Evolutionary conservation across 2,888 invertebrate genomes (phyloP).

Genomic region (Drosophila kambysellisi): DNA sequence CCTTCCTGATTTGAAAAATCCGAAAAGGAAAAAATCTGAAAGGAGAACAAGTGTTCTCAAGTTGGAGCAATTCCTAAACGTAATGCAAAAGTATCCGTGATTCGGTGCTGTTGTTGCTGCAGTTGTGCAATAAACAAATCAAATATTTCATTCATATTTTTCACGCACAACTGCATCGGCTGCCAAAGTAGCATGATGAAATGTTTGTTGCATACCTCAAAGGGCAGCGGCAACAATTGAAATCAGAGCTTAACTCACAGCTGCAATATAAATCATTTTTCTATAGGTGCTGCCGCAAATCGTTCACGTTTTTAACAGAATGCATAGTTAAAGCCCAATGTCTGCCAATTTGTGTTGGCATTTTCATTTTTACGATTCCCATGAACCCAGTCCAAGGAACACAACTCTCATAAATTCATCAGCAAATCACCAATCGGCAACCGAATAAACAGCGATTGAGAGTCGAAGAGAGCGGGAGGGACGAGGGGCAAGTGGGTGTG

Average conservation of each 20-base stretch:
- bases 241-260: background rate
- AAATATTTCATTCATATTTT: slow-evolving; percentile 77
- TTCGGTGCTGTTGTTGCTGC: slow-evolving; percentile 40
- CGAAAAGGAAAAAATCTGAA: slow-evolving; percentile 12
- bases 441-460: slow-evolving; percentile 20
- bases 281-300: slow-evolving; percentile 25
- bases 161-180: slow-evolving; percentile 71
- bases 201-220: slow-evolving; percentile 53
- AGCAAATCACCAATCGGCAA: slow-evolving; percentile 52
- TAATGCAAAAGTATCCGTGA: slow-evolving; percentile 17
- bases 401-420: slow-evolving; percentile 74
- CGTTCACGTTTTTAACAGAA: slow-evolving; percentile 56
- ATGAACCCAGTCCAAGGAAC: slow-evolving; percentile 28
- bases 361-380: slow-evolving; percentile 28
- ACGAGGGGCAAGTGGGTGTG: background rate
- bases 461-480: background rate
- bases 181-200: slow-evolving; percentile 39
- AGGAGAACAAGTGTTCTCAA: slow-evolving; percentile 10
- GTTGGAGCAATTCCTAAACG: slow-evolving; percentile 35
- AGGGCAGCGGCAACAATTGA: background rate
- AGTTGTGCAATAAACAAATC: slow-evolving; percentile 78
- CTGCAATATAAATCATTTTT: slow-evolving; percentile 6
- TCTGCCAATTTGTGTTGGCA: slow-evolving; percentile 51
- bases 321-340: slow-evolving; percentile 65
- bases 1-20: slow-evolving; percentile 71